A percentile compares a stretch with the other conserved stretches of the same genome.
These are phyloP conservation scores for Priapulus caudatus DNA, from an alignment of 2,888 invertebrate species.

Conservation along the genomic window DNA sequence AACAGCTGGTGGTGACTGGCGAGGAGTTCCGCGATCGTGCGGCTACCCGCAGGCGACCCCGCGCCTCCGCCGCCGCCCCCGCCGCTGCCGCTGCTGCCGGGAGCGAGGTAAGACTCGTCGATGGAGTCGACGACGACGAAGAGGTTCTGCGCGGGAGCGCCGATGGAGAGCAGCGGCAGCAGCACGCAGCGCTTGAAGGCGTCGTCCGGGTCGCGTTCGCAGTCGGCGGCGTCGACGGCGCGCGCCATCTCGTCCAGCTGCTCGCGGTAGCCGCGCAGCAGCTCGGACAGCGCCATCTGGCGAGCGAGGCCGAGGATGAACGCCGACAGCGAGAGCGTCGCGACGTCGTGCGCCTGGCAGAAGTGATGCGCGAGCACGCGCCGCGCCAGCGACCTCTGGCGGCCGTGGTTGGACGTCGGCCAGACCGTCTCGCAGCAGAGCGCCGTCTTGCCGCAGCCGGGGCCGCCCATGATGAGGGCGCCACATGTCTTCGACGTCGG, in stretches of 20 bases:
- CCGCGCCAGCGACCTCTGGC: slow-evolving; percentile 51
- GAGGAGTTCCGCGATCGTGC: slow-evolving; percentile 51
- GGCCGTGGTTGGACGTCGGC: slow-evolving; percentile 42
- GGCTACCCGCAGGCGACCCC: slow-evolving; percentile 24
- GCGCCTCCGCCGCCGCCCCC: slow-evolving; percentile 13
- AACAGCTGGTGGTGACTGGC: slow-evolving; percentile 79
- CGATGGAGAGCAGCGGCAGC: slow-evolving; percentile 71
- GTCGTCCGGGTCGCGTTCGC: slow-evolving; percentile 78
- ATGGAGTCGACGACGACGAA: slow-evolving; percentile 76
- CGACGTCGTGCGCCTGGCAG: slow-evolving; percentile 40
- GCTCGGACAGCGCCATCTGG: slow-evolving; percentile 52
- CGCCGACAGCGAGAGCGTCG: slow-evolving; percentile 64
- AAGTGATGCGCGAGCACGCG: slow-evolving; percentile 75
- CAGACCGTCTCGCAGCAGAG: slow-evolving; percentile 35
- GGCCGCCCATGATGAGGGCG: slow-evolving; percentile 73
- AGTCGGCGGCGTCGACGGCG: slow-evolving; percentile 60
- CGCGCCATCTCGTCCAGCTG: slow-evolving; percentile 68
- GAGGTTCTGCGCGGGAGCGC: slow-evolving; percentile 64
- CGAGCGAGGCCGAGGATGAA: slow-evolving; percentile 70
- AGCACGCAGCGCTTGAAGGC: slow-evolving; percentile 76
- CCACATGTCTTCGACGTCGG: slow-evolving; percentile 62
- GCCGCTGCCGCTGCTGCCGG: slow-evolving; percentile 7
- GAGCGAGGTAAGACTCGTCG: slow-evolving; percentile 51
- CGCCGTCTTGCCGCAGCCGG: slow-evolving; percentile 81
- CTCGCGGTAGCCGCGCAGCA: slow-evolving; percentile 52